A percentile compares a stretch with the other conserved stretches of the same genome.
phyloP scores from a whole-genome alignment of 2,888 invertebrate species.

The Idaea straminata region DNA sequence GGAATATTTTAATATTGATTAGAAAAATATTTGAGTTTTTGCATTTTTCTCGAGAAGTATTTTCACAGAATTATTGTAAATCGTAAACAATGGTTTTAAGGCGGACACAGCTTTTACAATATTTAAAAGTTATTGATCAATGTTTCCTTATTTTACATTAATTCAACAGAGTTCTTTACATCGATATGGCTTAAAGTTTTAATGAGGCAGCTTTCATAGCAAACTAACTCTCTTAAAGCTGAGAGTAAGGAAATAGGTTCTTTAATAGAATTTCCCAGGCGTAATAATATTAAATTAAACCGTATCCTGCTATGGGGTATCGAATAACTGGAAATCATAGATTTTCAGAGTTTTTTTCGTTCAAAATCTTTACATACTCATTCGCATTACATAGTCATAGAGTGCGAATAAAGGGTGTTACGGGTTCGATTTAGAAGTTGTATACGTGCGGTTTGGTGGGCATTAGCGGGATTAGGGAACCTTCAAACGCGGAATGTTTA shows the following conservation, averaged over 20 bases:
- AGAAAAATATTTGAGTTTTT: not conserved
- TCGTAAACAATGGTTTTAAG: not conserved
- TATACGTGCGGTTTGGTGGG: conserved; percentile 50
- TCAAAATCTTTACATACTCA: not conserved
- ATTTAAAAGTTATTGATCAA: not conserved
- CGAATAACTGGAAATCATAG: conserved; percentile 4
- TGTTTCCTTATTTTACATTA: not conserved
- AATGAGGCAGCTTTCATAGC: not conserved
- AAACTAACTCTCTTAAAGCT: not conserved
- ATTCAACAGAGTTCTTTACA: not conserved
- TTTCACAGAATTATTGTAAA: not conserved
- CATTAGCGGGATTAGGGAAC: conserved; percentile 48
- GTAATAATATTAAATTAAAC: not conserved
- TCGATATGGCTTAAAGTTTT: not conserved
- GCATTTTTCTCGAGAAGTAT: not conserved
- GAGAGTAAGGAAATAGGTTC: not conserved
- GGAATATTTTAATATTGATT: conserved; percentile 1
- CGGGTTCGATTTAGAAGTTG: conserved; percentile 45
- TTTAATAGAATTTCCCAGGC: not conserved
- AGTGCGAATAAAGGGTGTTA: conserved; percentile 34
- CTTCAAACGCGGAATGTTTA: conserved; percentile 48
- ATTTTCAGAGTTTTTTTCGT: not conserved
- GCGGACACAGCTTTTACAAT: too few species aligned
- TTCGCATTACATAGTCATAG: conserved; percentile 14
- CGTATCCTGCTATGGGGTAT: not conserved